These are phyloP conservation scores for Caenorhabditis panamensis DNA, from an alignment of 2,888 invertebrate species.

Conservation along the genomic window DNA sequence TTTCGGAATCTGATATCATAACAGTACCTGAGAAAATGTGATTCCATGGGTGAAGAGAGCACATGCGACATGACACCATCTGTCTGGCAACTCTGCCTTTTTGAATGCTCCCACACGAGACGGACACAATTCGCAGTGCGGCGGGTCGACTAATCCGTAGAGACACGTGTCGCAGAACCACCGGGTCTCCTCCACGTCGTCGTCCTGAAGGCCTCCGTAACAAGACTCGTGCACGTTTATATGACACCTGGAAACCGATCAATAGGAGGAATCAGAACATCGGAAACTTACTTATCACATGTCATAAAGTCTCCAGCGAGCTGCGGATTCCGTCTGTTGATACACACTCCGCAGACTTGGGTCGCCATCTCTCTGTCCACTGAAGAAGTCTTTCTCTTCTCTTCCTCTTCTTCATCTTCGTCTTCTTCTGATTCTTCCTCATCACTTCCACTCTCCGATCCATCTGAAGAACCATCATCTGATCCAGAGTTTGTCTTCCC, in stretches of 20 bases:
- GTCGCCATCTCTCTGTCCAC: not conserved
- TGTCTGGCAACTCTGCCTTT: conserved; percentile 85
- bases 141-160: conserved; percentile 84
- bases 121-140: conserved; percentile 95
- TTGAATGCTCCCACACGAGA: conserved; percentile 92
- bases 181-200: conserved; percentile 85
- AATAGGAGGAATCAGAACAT: not conserved
- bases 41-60: conserved; percentile 97
- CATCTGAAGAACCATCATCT: not conserved
- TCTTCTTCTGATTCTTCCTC: conserved; percentile 73
- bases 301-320: conserved; percentile 70
- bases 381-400: not conserved
- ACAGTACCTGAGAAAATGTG: conserved; percentile 89
- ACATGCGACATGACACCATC: conserved; percentile 97
- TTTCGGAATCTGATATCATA: too few species aligned
- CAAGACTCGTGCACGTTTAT: conserved; percentile 79
- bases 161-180: conserved; percentile 99
- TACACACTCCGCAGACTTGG: conserved; percentile 73
- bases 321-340: conserved; percentile 63
- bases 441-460: conserved; percentile 14
- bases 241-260: conserved; percentile 72
- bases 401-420: conserved; percentile 45
- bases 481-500: conserved; percentile 5
- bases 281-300: conserved; percentile 72
- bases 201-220: conserved; percentile 60